Conservation (phyloP, 1,140 invertebrate genomes). For the Sitophilus oryzae region DNA sequence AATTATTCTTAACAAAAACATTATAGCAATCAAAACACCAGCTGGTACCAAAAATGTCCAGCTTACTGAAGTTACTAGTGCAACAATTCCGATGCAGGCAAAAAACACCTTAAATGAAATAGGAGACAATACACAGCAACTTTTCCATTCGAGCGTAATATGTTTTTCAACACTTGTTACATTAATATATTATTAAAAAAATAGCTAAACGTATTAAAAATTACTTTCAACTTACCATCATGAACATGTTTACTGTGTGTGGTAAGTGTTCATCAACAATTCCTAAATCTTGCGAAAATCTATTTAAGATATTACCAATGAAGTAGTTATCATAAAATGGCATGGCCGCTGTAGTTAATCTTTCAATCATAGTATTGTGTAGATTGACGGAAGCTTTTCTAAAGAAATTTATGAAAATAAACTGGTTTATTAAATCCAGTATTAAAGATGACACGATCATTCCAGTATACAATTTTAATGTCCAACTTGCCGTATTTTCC, state of each 20-base stretch:
- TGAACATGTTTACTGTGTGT: slow-evolving; percentile 10
- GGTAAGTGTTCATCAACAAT: slow-evolving; percentile 31
- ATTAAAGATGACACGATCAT: slow-evolving; percentile 7
- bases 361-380: slow-evolving; percentile 30
- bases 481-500: slow-evolving; percentile 12
- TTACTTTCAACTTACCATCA: slow-evolving; percentile 20
- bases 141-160: not conserved
- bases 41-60: slow-evolving; percentile 40
- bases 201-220: not conserved
- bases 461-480: slow-evolving; percentile 14
- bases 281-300: slow-evolving; percentile 36
- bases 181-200: slow-evolving; percentile 2
- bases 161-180: not conserved
- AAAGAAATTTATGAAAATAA: slow-evolving; percentile 11
- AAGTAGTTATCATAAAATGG: slow-evolving; percentile 35
- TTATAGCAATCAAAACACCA: slow-evolving; percentile 47
- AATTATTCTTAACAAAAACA: slow-evolving; percentile 50
- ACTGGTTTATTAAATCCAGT: slow-evolving; percentile 18
- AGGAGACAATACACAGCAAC: not conserved
- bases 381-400: slow-evolving; percentile 29
- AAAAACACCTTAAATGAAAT: slow-evolving; percentile 28
- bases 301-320: slow-evolving; percentile 36
- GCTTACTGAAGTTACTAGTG: slow-evolving; percentile 27
- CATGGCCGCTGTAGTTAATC: slow-evolving; percentile 30
- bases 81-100: slow-evolving; percentile 24